Evolutionary conservation across 2,888 invertebrate genomes (phyloP), one percentile per base, ranked within the genome.

Genomic region (Ochropleura plecta): DNA sequence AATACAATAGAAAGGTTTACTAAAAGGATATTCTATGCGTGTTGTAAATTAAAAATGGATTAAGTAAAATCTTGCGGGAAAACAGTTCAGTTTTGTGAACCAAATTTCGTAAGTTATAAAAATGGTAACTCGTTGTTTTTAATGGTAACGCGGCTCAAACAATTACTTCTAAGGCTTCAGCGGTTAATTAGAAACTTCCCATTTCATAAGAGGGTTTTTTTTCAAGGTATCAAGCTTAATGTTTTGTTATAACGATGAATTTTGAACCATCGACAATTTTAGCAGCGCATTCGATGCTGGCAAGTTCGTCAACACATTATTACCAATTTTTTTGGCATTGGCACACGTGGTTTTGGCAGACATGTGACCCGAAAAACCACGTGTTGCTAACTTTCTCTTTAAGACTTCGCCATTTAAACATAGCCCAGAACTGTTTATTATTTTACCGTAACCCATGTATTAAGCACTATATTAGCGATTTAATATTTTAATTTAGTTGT

Each of bases 311-410:
- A 62, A 14, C 14, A 66, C 20, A 48, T 16, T 57, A 10, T 18
- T 7, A 42, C 59, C 46, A 16, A 64, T 62, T 30, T 30, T 70
- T 12, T 70, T 76, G 46, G 60, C 59, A 71, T 20, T 65, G 53
- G 63, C 18, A 70, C 71, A 81, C 70, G 71, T 70, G 75, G 53
- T 70, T 30, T 51, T 40, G 40, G 16, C 20, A 53, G 62, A 48
- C 71, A 76, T 67, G 80, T 82, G 66, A 72, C 49, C 55, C 69
- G 49, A 48, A 10, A 20, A 67, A 46, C 30, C 66, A 76, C 80
- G 76, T 83, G 66, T 72, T 79, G 63, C 20, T 63, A 53, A 48
- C 53, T 79, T 66, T 79, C 60, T 66, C 73, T 73, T 79, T 53
- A 16, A 6, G 20, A 53, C 3, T 40, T 62, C 51, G 30, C 30